Evolutionary conservation across 2,797 vertebrate genomes (phyloP), one percentile per base, ranked within the genome.

Genomic region (Sebastes alutus): DNA sequence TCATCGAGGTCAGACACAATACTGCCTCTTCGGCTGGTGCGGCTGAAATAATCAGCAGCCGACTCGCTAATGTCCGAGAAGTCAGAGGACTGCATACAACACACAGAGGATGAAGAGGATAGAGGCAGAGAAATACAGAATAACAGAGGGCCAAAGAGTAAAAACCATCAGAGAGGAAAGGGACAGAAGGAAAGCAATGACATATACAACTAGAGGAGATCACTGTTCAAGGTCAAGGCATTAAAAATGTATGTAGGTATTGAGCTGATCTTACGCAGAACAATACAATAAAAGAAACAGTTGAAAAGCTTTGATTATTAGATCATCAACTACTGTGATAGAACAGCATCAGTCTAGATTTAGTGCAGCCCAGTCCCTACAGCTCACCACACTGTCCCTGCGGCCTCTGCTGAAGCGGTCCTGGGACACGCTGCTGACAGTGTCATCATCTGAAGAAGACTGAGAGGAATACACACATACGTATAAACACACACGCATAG

Each of bases 21-120:
- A 62, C 98, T 99, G 92, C 97, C 98, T 90, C 97, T 97, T 90
- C 95, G 97, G 94, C 94, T 98, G 90, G 97, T 96, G 89, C 97
- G 97, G 88, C 98, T 97, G 81, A 99, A 99, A 97, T 98, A 99
- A 93, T 99, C 98, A 68, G 99, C 99, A 20, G 97, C 95, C 42
- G 97, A 97, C 92, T 97, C 98, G 77, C 96, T 98, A 88, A 95
- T 95, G 92, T 96, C 95, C 77, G 96, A 98, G 96, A 98, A 96
- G 92, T 97, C 96, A 87, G 96, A 97, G 1, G 92, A 96, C 97
- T 98, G 95, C 60, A 77, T 64, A 77, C 85, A 66, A 78, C 66
- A 89, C 29, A 81, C 66, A 59, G 80, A 87, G 25, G 78, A 72
- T 29, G 58, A 85, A 65, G 58, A 78, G 62, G 63, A 87, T 0